These are phyloP conservation scores for Acridotheres tristis DNA, from an alignment of 2,797 vertebrate species.

Conservation along the genomic window DNA sequence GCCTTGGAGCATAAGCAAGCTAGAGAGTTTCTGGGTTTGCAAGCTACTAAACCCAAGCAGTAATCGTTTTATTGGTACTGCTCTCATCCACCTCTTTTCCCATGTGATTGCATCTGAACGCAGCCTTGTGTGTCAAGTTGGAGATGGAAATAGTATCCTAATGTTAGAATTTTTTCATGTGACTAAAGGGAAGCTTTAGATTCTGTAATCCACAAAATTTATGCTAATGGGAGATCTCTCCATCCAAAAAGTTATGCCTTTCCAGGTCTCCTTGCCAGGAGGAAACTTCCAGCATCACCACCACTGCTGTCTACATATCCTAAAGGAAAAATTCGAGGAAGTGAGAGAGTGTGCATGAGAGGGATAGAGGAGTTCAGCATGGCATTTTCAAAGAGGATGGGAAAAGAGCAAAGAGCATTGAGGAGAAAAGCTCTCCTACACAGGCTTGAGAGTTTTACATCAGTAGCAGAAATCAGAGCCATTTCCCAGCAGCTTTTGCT, in stretches of 20 bases:
- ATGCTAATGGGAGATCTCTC: neutral
- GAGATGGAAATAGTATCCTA: neutral
- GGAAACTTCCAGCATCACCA: neutral
- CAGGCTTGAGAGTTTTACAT: neutral
- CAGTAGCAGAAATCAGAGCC: neutral
- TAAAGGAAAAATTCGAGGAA: neutral
- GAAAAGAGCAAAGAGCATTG: neutral
- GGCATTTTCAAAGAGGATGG: neutral
- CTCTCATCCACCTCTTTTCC: neutral
- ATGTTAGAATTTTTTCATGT: neutral
- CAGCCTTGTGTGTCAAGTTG: neutral
- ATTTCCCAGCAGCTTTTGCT: neutral
- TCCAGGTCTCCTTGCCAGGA: neutral
- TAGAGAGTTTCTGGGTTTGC: neutral
- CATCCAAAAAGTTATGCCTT: neutral
- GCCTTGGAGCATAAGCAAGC: neutral
- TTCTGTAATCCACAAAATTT: neutral
- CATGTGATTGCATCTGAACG: neutral
- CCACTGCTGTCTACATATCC: neutral
- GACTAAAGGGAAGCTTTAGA: neutral
- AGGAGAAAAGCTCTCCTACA: neutral
- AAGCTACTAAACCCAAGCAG: neutral
- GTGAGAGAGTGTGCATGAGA: neutral
- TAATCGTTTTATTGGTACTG: neutral
- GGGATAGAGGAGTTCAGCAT: neutral